These are phyloP conservation scores for Megastigmus dorsalis DNA, from an alignment of 2,888 invertebrate species.

Conservation along the genomic window DNA sequence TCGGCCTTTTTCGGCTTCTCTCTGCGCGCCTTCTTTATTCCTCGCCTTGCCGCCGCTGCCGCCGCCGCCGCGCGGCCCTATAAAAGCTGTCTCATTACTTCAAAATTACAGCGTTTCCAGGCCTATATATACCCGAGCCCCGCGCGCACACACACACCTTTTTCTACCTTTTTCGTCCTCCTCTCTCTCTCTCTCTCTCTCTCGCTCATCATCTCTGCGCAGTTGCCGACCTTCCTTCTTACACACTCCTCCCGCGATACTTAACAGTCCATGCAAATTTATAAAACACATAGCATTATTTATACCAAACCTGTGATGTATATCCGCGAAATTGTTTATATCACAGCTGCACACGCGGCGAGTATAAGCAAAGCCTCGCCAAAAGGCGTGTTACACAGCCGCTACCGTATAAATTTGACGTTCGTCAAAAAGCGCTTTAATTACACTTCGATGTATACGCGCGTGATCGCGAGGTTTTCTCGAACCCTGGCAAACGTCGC, in stretches of 20 bases:
- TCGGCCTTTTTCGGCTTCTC: neutral
- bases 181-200: too few species aligned
- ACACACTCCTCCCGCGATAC: constrained; percentile 14
- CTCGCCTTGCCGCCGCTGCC: neutral
- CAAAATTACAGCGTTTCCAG: constrained; percentile 52
- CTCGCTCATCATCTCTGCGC: neutral
- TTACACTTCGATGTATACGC: too few species aligned
- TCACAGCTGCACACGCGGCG: too few species aligned
- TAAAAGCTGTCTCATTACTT: constrained; percentile 55
- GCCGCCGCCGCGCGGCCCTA: constrained; percentile 19
- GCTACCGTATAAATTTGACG: too few species aligned
- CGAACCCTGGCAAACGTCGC: neutral
- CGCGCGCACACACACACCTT: neutral
- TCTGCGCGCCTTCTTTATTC: neutral
- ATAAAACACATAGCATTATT: constrained; percentile 35
- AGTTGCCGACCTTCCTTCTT: neutral
- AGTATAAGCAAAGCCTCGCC: too few species aligned
- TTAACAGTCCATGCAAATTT: constrained; percentile 51
- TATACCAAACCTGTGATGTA: too few species aligned
- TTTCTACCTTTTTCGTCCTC: constrained; percentile 12
- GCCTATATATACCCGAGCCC: too few species aligned
- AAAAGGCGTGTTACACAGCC: too few species aligned
- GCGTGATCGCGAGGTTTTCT: neutral
- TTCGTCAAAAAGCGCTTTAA: too few species aligned
- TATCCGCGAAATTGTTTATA: too few species aligned